phyloP scores from a whole-genome alignment of 37 sponge, comb jelly and placozoan genomes.

The Agelas oroides region DNA sequence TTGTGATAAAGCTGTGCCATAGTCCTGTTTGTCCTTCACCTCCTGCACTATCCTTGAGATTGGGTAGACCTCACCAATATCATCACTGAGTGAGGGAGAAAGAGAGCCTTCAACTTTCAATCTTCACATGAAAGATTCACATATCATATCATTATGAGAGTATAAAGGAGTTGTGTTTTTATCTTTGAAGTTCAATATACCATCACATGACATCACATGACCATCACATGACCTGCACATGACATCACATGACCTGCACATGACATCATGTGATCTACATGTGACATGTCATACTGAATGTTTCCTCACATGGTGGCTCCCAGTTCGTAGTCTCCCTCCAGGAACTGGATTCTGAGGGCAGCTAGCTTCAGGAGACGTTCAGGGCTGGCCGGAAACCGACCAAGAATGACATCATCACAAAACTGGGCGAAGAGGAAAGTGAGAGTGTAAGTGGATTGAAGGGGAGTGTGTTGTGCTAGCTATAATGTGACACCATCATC shows the following conservation, averaged over 20 bases:
- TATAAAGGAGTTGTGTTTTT: no score
- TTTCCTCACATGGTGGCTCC: slow-evolving; percentile 66
- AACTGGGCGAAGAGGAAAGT: slow-evolving; percentile 45
- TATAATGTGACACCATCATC: not conserved
- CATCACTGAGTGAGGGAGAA: slow-evolving; percentile 31
- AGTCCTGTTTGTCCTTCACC: slow-evolving; percentile 66
- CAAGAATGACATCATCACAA: slow-evolving; percentile 77
- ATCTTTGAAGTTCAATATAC: no score
- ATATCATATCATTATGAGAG: no score
- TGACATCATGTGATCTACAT: no score
- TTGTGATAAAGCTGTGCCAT: slow-evolving; percentile 36
- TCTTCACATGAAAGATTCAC: no score
- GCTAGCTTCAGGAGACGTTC: slow-evolving; percentile 77
- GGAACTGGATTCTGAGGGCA: slow-evolving; percentile 85
- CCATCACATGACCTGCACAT: no score
- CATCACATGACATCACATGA: no score
- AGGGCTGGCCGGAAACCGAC: slow-evolving; percentile 68
- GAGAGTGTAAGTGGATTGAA: not conserved
- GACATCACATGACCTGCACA: no score
- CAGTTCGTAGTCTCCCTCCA: slow-evolving; percentile 76
- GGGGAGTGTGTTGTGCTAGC: no score
- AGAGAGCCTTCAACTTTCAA: no score
- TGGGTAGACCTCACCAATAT: slow-evolving; percentile 75
- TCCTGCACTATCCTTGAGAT: slow-evolving; percentile 51
- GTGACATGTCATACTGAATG: no score